Conservation (phyloP, 1,140 invertebrate species). For the Meloidogyne exigua region DNA sequence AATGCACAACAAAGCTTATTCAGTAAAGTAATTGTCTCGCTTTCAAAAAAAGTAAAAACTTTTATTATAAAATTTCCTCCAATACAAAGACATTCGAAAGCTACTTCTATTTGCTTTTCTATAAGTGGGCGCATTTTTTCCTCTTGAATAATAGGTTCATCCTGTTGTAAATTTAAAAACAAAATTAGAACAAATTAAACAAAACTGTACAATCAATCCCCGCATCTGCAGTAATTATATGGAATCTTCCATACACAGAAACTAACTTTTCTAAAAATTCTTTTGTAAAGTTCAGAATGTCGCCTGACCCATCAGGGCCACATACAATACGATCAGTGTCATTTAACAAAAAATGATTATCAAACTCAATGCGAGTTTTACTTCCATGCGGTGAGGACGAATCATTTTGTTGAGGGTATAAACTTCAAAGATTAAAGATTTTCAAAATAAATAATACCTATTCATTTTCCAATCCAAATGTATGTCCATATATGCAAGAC, state of each 20-base stretch:
- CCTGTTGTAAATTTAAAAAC: background rate
- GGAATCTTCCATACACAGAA: constrained; percentile 21
- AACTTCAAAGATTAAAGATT: constrained; percentile 7
- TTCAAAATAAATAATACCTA: background rate
- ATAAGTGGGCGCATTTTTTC: background rate
- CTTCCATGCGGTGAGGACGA: background rate
- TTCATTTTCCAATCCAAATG: constrained; percentile 28
- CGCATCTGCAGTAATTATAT: constrained; percentile 55
- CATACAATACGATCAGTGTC: constrained; percentile 29
- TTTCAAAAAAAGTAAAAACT: constrained; percentile 40
- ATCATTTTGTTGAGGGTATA: background rate
- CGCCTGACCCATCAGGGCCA: constrained; percentile 36
- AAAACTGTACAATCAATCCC: constrained; percentile 51
- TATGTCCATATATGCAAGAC: constrained; percentile 21
- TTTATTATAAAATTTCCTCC: constrained; percentile 48
- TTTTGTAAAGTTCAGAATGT: constrained; percentile 26
- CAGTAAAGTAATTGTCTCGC: constrained; percentile 22
- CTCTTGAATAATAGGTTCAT: constrained; percentile 4
- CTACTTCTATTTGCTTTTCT: constrained; percentile 1
- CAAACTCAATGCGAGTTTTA: constrained; percentile 27
- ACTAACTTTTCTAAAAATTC: constrained; percentile 20
- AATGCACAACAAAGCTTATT: constrained; percentile 19
- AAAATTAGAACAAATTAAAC: constrained; percentile 13
- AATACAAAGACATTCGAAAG: constrained; percentile 11
- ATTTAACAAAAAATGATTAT: constrained; percentile 20